These are phyloP conservation scores for Sinohyriopsis cumingii DNA, from an alignment of 2,888 invertebrate species.

Conservation along the genomic window DNA sequence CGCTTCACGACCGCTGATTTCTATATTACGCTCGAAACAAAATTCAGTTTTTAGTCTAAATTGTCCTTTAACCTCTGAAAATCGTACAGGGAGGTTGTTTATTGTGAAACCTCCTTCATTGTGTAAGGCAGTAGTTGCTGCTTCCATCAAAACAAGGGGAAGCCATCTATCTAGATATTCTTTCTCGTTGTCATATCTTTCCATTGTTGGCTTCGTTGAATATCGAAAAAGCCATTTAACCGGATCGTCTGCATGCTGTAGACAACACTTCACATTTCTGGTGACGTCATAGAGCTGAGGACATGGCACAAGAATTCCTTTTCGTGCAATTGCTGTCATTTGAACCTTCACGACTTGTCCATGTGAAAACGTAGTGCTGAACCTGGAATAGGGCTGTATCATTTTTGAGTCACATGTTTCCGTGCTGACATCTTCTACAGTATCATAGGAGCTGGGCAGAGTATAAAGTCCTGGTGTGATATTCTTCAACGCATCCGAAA, in stretches of 20 bases:
- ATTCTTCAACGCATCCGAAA: no score
- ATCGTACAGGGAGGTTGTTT: conserved; percentile 28
- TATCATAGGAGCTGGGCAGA: background rate
- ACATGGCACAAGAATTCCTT: conserved; percentile 21
- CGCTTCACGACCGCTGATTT: conserved; percentile 12
- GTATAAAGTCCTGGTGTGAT: no score
- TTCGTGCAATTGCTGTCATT: conserved; percentile 22
- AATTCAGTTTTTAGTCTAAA: conserved; percentile 17
- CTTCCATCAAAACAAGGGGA: conserved; percentile 35
- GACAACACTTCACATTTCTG: conserved; percentile 26
- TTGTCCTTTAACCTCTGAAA: conserved; percentile 14
- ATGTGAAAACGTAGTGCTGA: conserved; percentile 9
- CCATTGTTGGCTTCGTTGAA: conserved; percentile 20
- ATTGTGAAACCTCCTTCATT: no score
- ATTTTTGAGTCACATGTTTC: background rate
- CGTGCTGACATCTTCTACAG: conserved; percentile 8
- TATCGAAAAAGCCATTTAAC: conserved; percentile 20
- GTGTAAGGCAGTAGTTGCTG: conserved; percentile 20
- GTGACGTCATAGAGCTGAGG: conserved; percentile 27
- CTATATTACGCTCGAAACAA: conserved; percentile 27
- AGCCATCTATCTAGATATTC: conserved; percentile 29
- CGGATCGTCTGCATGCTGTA: conserved; percentile 29
- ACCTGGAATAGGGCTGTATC: conserved; percentile 3
- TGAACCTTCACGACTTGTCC: conserved; percentile 30
- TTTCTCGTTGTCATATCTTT: conserved; percentile 12